Percentiles rank a stretch among this genome's conserved stretches.
These are phyloP conservation scores for Galerucella pusilla DNA, from an alignment of 2,888 invertebrate genomes.

Conservation along the genomic window DNA sequence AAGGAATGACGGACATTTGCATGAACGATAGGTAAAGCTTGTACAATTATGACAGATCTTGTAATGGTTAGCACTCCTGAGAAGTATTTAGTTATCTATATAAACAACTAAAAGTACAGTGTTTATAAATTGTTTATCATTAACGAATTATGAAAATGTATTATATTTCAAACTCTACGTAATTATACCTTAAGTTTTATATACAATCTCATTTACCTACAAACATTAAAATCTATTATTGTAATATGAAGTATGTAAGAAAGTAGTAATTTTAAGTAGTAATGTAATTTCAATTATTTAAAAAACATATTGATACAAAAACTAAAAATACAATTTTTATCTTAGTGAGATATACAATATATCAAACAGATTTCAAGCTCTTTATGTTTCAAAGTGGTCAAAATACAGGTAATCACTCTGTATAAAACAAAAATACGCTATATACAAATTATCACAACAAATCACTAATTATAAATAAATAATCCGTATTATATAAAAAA, in stretches of 20 bases:
- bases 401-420: slow-evolving; percentile 15
- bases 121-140: not conserved
- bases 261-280: not conserved
- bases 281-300: not conserved
- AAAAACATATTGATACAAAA: not conserved
- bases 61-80: not conserved
- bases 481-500: slow-evolving; percentile 22
- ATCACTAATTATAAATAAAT: slow-evolving; percentile 31
- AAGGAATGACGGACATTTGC: not conserved
- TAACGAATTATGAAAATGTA: not conserved
- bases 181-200: not conserved
- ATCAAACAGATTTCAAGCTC: not conserved
- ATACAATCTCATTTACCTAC: slow-evolving; percentile 1
- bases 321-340: not conserved
- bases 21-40: not conserved
- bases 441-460: slow-evolving; percentile 32
- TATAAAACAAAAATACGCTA: slow-evolving; percentile 24
- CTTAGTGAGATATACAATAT: not conserved
- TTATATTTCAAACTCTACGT: not conserved
- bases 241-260: not conserved
- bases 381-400: slow-evolving; percentile 11
- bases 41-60: not conserved
- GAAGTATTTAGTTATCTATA: not conserved
- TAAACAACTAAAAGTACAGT: not conserved
- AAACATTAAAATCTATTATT: slow-evolving; percentile 8